Conservation (phyloP, 2,888 invertebrate genomes). For the Ceramica pisi region DNA sequence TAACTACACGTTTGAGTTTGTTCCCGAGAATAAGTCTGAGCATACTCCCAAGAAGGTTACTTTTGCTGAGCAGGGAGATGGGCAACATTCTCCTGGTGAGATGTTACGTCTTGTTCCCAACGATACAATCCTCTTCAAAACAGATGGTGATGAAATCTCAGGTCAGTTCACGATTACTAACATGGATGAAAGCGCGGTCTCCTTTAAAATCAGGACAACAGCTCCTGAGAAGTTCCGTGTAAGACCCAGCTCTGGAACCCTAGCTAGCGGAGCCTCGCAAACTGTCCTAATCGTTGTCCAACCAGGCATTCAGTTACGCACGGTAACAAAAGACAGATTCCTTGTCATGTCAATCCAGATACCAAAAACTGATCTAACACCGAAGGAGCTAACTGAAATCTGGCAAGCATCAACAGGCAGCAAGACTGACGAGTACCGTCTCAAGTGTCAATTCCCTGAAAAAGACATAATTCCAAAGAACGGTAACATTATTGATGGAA, state of each 20-base stretch:
- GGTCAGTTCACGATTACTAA: conserved; percentile 94
- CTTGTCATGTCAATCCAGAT: conserved; percentile 95
- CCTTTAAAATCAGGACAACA: conserved; percentile 97
- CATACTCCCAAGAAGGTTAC: conserved; percentile 88
- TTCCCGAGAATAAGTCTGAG: conserved; percentile 90
- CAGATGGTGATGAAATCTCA: conserved; percentile 92
- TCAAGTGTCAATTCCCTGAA: conserved; percentile 92
- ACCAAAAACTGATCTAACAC: conserved; percentile 89
- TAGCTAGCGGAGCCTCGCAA: conserved; percentile 92
- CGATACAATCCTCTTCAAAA: conserved; percentile 93
- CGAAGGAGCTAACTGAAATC: conserved; percentile 93
- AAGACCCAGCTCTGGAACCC: conserved; percentile 95
- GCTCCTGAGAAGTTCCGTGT: conserved; percentile 98
- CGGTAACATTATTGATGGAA: conserved; percentile 75
- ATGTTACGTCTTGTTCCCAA: conserved; percentile 92
- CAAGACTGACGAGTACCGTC: conserved; percentile 93
- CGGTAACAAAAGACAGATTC: conserved; percentile 95
- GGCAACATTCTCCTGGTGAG: conserved; percentile 86
- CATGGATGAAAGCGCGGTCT: conserved; percentile 89
- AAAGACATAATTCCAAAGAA: conserved; percentile 81
- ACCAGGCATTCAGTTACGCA: conserved; percentile 93
- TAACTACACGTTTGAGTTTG: conserved; percentile 93
- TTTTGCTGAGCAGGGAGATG: conserved; percentile 82
- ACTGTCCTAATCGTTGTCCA: conserved; percentile 94
- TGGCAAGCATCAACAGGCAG: conserved; percentile 93